Percentiles rank a stretch among this genome's conserved stretches.
Conservation (phyloP, 2,113 vertebrate genomes). For the Sorex fumeus region DNA sequence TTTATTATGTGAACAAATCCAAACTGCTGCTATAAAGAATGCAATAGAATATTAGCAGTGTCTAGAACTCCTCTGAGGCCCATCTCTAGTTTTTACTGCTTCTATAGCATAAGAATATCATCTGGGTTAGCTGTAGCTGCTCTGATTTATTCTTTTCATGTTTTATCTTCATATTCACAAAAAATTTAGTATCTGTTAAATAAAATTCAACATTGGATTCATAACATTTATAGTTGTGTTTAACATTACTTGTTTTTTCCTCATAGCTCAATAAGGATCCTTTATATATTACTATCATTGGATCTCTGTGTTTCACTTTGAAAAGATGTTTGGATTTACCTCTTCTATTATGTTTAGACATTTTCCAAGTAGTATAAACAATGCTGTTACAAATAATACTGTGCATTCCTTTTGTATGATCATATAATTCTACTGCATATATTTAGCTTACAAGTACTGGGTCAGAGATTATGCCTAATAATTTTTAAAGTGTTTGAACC, state of each 20-base stretch:
- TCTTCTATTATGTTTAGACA: too few species aligned
- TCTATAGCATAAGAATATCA: background rate
- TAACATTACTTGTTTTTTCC: background rate
- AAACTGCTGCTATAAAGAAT: background rate
- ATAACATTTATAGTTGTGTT: background rate
- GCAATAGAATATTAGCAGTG: background rate
- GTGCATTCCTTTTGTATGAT: background rate
- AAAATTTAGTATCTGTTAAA: background rate
- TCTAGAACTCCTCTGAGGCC: background rate
- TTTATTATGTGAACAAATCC: background rate
- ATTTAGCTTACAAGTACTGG: background rate
- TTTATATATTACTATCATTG: background rate
- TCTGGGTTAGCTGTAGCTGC: too few species aligned
- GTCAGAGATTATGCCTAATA: background rate
- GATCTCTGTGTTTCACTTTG: background rate
- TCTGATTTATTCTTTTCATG: background rate
- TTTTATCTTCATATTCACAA: background rate
- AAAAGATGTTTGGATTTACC: background rate
- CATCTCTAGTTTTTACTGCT: background rate
- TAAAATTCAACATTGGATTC: background rate
- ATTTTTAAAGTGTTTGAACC: background rate
- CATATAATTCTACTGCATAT: background rate
- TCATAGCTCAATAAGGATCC: background rate
- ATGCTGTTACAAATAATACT: background rate
- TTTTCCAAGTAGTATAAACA: background rate